Conservation (phyloP, 2,797 vertebrate species). For the Clarias platycephalus region DNA sequence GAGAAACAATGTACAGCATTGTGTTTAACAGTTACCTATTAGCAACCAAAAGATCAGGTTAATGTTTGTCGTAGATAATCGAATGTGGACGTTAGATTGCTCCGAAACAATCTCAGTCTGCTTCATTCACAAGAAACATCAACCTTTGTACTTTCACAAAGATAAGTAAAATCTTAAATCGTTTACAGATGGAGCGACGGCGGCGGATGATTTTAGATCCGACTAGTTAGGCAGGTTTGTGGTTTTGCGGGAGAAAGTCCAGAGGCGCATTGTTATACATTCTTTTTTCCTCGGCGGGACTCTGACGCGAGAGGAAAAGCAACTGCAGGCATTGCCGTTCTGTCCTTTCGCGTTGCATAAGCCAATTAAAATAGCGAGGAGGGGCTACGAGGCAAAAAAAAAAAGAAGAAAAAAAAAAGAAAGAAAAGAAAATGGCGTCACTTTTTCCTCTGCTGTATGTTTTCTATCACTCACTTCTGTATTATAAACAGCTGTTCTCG, state of each 20-base stretch:
- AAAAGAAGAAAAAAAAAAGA: neutral
- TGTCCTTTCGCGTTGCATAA: slow-evolving; percentile 22
- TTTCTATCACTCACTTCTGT: slow-evolving; percentile 11
- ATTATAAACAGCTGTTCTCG: slow-evolving; percentile 28
- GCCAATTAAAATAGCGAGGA: slow-evolving; percentile 38
- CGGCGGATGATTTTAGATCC: neutral
- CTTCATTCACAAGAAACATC: neutral
- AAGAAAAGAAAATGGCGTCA: slow-evolving; percentile 12
- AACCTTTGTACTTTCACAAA: neutral
- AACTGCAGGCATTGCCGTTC: neutral
- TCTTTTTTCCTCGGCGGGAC: neutral
- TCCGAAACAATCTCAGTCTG: neutral
- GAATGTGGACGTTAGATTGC: neutral
- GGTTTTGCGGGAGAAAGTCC: neutral
- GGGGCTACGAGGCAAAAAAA: neutral
- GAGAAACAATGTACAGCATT: neutral
- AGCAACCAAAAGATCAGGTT: slow-evolving; percentile 45
- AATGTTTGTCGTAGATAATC: slow-evolving; percentile 46
- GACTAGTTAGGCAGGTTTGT: neutral
- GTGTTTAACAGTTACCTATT: slow-evolving; percentile 46
- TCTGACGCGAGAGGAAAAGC: neutral
- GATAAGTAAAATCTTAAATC: neutral
- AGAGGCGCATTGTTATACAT: neutral
- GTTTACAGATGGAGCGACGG: neutral
- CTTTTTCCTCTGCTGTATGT: neutral